phyloP scores from a whole-genome alignment of 2,113 vertebrate genomes.

The Macheiramphus alcinus region DNA sequence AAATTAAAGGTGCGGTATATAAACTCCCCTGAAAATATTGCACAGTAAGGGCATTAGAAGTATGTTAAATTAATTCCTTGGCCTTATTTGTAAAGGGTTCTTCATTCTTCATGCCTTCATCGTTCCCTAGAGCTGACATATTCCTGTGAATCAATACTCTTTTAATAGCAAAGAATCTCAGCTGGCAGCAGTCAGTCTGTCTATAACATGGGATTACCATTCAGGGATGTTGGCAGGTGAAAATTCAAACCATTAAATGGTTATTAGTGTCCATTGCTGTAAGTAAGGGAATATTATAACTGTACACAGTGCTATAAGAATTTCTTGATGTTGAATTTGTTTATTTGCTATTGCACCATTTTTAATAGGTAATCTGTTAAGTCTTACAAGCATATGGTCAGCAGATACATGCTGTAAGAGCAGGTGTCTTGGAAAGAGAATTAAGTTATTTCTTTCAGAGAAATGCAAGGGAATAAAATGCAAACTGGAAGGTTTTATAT shows the following conservation, averaged over 20 bases:
- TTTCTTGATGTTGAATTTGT: not conserved
- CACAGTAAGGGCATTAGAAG: not conserved
- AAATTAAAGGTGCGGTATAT: constrained; percentile 82
- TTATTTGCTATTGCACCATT: not conserved
- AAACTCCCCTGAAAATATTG: not conserved
- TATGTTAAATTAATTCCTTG: not conserved
- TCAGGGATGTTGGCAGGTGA: not conserved
- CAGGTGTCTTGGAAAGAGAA: not conserved
- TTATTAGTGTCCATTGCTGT: not conserved
- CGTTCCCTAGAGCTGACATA: not conserved
- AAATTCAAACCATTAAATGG: not conserved
- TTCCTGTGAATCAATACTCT: not conserved
- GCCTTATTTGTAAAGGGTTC: not conserved
- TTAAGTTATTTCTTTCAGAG: not conserved
- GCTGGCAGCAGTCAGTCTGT: not conserved
- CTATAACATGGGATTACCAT: not conserved
- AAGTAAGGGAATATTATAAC: not conserved
- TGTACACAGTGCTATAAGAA: not conserved
- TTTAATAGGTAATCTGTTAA: not conserved
- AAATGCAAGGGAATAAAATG: not conserved
- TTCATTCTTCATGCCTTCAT: not conserved
- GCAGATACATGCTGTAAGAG: not conserved
- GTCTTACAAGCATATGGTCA: not conserved
- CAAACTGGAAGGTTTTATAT: not conserved
- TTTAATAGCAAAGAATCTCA: not conserved